Percentiles rank a stretch among this genome's conserved stretches.
These are phyloP conservation scores for Microctenopoma steveboyesi DNA, from an alignment of 2,797 vertebrate genomes.

Conservation along the genomic window DNA sequence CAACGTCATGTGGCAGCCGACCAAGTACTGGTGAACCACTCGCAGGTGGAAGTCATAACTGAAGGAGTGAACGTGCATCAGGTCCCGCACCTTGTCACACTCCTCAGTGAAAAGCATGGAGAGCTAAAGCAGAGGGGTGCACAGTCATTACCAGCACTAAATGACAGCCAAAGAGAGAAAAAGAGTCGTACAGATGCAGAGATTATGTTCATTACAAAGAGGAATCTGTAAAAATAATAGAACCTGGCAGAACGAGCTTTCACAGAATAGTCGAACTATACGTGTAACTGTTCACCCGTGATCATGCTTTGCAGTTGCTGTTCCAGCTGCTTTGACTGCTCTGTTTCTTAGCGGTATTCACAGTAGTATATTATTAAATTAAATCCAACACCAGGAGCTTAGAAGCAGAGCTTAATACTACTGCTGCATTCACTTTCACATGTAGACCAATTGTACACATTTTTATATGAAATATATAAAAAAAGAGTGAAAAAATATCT, in stretches of 20 bases:
- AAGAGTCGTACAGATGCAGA: neutral
- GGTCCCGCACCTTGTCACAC: slow-evolving; percentile 96
- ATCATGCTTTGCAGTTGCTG: slow-evolving; percentile 38
- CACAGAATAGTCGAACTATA: slow-evolving; percentile 7
- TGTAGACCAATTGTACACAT: too few species aligned
- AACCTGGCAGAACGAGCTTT: slow-evolving; percentile 3
- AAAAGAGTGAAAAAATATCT: too few species aligned
- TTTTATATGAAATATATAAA: too few species aligned
- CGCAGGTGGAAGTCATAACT: slow-evolving; percentile 99
- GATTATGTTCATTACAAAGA: neutral
- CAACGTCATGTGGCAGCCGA: slow-evolving; percentile 93
- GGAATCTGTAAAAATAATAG: neutral
- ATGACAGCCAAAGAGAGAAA: neutral
- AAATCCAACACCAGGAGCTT: slow-evolving; percentile 61
- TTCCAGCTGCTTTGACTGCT: slow-evolving; percentile 27
- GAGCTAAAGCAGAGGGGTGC: slow-evolving; percentile 80
- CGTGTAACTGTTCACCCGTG: slow-evolving; percentile 14
- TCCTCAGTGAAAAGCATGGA: slow-evolving; percentile 99
- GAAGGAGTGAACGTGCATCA: slow-evolving; percentile 99
- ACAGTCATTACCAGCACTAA: slow-evolving; percentile 11
- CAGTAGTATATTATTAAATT: slow-evolving; percentile 66
- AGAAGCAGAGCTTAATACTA: too few species aligned
- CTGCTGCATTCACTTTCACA: too few species aligned
- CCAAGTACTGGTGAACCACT: slow-evolving; percentile 94
- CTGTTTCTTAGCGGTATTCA: slow-evolving; percentile 26